Evolutionary conservation across 92 coral and sea anemone genomes (phyloP), one percentile per base, ranked within the genome.

Genomic region (Epizoanthus rinbou): DNA sequence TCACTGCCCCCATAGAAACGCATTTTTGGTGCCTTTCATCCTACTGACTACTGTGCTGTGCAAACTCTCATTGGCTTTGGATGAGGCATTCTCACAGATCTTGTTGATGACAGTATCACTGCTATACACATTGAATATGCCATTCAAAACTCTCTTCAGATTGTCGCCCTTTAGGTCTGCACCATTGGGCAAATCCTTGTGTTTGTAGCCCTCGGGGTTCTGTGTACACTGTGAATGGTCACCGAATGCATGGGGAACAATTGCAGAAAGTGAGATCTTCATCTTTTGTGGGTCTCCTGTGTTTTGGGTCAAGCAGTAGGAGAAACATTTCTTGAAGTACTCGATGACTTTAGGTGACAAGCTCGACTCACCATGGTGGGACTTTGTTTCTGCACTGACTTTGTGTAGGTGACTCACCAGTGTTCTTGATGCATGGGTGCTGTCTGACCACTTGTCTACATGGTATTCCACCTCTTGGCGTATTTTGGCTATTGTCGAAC

Each of bases 201-300:
- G 82, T 18, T 9, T 28, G 73, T 24, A 65, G 5, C 8, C 24
- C 0, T 75, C 83, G 6, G 82, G 87, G 33, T 84, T 60, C 62
- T 62, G 31, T 73, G 43, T 73, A 56, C 73, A 83, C 15, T 83
- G 47, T 79, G 4, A 6, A 37, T 79, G 83, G 6, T 79, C 66
- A 25, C 83, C 83, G 56, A 79, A 84, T 19, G 87, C 87, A 83
- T 83, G 80, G 31, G 86, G 86, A 0, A 72, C 78, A 35, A 83
- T 73, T 19, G 70, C 69, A 18, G 47, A 22, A 39, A 83, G 57
- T 14, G 86, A 39, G 0, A 21, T 23, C 24, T 54, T 72, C 69
- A 73, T 73, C 22, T 83, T 57, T 59, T 84, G 22, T 35, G 57
- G 57, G 8, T 79, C 11, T 10, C 83, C 83, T 58, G 62, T 79